Evolutionary conservation across 2,888 invertebrate genomes (phyloP).

Genomic region (Tolmerus cingulatus): DNA sequence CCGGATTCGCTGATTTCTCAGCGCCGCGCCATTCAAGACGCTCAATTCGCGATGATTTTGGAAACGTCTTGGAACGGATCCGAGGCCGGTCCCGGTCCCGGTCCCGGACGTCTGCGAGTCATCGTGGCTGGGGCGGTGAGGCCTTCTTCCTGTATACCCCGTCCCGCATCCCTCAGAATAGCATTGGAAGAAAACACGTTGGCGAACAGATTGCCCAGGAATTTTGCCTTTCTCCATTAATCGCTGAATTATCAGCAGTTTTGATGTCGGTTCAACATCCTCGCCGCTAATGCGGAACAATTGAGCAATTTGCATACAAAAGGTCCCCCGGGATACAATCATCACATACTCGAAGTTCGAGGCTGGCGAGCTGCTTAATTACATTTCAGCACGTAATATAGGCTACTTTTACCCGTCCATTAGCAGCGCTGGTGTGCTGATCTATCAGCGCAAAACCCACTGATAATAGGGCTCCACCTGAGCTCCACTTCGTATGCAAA

Average conservation of each 20-base stretch:
- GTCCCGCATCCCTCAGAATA: not conserved
- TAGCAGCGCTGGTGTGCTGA: not conserved
- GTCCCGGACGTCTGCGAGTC: not conserved
- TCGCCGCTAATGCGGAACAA: not conserved
- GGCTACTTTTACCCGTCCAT: not conserved
- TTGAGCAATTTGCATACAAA: not conserved
- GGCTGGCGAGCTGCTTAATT: not conserved
- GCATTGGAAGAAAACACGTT: not conserved
- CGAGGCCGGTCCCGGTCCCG: not conserved
- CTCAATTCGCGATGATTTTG: not conserved
- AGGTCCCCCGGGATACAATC: not conserved
- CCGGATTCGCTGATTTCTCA: not conserved
- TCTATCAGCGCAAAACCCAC: not conserved
- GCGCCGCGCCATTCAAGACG: not conserved
- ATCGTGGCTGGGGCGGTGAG: not conserved
- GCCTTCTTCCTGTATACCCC: not conserved
- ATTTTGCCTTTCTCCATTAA: not conserved
- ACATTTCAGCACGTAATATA: not conserved
- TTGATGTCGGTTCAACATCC: not conserved
- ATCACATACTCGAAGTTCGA: not conserved
- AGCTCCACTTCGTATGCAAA: not conserved
- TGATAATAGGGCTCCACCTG: not conserved
- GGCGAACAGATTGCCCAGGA: not conserved
- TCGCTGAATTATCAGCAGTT: not conserved
- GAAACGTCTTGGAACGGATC: not conserved